These are phyloP conservation scores for Anorthoa munda DNA, from an alignment of 2,888 invertebrate species.

Conservation along the genomic window DNA sequence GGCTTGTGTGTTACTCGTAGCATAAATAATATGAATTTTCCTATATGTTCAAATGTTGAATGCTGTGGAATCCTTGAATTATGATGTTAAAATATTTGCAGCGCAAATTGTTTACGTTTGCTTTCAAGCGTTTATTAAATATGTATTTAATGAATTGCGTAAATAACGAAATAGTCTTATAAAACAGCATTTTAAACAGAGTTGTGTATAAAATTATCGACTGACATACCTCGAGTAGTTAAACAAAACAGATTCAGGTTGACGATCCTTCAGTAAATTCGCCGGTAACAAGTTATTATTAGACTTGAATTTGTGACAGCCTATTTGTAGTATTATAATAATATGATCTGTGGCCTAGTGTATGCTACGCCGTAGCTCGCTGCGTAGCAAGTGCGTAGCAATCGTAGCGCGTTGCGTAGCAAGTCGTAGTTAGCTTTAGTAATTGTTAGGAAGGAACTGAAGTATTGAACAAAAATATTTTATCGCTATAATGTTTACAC, in stretches of 20 bases:
- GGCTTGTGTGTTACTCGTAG: not conserved
- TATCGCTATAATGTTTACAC: not conserved
- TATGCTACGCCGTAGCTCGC: constrained; percentile 25
- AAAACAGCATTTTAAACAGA: not conserved
- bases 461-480: not conserved
- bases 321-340: too few relatives aligned
- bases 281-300: not conserved
- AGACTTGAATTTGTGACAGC: not conserved
- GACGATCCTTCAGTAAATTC: not conserved
- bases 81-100: constrained; percentile 18
- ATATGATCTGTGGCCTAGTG: too few relatives aligned
- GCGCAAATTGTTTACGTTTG: not conserved
- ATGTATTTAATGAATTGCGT: not conserved
- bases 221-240: not conserved
- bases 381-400: not conserved
- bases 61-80: not conserved
- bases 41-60: not conserved
- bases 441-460: too few relatives aligned
- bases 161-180: not conserved
- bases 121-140: not conserved
- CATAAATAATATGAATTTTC: constrained; percentile 9
- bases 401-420: constrained; percentile 11
- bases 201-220: not conserved
- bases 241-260: too few relatives aligned
- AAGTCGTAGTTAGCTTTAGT: not conserved